phyloP scores from a whole-genome alignment of 2,797 vertebrate species.

The Xerus rutilus region DNA sequence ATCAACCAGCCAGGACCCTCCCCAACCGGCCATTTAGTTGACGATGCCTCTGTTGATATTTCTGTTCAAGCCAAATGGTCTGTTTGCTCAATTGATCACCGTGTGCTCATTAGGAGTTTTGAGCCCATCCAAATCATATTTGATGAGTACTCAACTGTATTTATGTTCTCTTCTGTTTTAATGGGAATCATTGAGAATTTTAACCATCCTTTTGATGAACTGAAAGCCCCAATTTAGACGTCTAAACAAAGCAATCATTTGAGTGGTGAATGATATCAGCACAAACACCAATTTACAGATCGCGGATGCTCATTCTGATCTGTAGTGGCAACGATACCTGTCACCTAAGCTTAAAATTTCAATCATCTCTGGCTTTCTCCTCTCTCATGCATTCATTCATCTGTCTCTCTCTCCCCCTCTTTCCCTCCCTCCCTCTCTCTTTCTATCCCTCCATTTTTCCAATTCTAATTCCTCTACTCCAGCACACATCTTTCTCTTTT shows the following conservation, averaged over 20 bases:
- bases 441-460: background rate
- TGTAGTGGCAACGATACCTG: background rate
- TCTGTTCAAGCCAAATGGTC: conserved; percentile 41
- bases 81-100: conserved; percentile 54
- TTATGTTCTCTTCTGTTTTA: conserved; percentile 26
- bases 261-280: background rate
- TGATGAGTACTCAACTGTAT: conserved; percentile 35
- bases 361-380: background rate
- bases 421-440: no score
- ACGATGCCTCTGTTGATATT: conserved; percentile 37
- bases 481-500: no score
- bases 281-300: background rate
- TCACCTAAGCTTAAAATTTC: background rate
- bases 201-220: background rate
- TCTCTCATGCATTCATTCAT: no score
- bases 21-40: conserved; percentile 14
- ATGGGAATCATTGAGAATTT: conserved; percentile 17
- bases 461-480: background rate
- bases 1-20: background rate
- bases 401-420: background rate
- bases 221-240: background rate
- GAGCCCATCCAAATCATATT: conserved; percentile 42
- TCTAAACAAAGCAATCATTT: conserved; percentile 10
- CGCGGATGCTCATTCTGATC: background rate
- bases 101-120: background rate